Evolutionary conservation across 1,140 invertebrate species (phyloP), one percentile per base, ranked within the genome.

Genomic region (Hyphantria cunea): DNA sequence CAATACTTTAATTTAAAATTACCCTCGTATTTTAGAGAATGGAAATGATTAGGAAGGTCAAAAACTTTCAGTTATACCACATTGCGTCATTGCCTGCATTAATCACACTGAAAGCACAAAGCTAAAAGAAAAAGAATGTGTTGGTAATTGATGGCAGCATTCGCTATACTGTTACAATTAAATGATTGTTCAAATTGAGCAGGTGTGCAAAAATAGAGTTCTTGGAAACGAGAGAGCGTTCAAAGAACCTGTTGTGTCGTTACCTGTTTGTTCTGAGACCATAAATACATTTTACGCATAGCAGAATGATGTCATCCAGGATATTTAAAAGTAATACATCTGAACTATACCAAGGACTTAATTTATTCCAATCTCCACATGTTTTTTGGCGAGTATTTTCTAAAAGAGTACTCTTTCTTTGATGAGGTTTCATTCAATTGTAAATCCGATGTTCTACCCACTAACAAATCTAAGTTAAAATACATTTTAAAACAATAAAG

Each of bases 61-160:
- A 58, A 58, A 49, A 33, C 44, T 58, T 58, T 58, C 32, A 44
- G 33, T 58, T 33, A 45, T 15, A n/a, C 37, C 17, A 3, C 1
- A 25, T 25, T 5, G 13, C 53, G 44, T 56, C 53, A 39, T 31
- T 32, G 14, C 45, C 32, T 48, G 14, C 55, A 58, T 58, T 58
- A 58, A 48, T 58, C 44, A 58, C 55, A 48, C 55, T 45, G 66
- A 58, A 58, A 66, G 45, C 39, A 56, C 39, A 56, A 62, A 45
- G 13, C 53, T 39, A 54, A 34, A 74, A 52, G 55, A 78, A 80
- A 75, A 80, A 70, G 60, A 64, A 70, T 78, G 81, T 79, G 80
- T 76, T 66, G 66, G 68, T 80, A 83, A 87, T 82, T 87, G 82
- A 84, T 84, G 76, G 77, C 70, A 60, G 64, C 73, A 80, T 81